These are phyloP conservation scores for Arion vulgaris DNA, from an alignment of 1,140 invertebrate species.

Conservation along the genomic window DNA sequence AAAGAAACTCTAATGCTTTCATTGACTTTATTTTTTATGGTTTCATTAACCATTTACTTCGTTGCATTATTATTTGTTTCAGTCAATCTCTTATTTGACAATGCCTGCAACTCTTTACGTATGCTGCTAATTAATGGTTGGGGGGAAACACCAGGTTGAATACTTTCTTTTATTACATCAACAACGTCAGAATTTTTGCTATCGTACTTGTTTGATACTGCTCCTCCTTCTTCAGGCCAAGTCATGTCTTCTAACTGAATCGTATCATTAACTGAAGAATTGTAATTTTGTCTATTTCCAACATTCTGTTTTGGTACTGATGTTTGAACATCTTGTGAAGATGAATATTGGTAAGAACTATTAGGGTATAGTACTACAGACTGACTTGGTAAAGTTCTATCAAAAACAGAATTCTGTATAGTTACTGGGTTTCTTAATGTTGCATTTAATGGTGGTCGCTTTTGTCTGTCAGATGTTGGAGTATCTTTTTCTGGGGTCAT, in stretches of 20 bases:
- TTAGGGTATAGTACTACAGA: neutral
- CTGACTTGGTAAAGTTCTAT: neutral
- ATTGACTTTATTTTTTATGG: neutral
- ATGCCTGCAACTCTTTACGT: neutral
- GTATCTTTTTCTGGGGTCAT: neutral
- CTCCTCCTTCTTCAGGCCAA: constrained; percentile 18
- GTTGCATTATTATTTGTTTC: neutral
- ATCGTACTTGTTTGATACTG: constrained; percentile 37
- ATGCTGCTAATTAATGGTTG: neutral
- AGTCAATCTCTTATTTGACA: neutral
- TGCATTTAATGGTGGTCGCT: neutral
- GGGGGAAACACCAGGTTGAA: constrained; percentile 37
- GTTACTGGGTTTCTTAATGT: constrained; percentile 4
- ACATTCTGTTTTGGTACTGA: neutral
- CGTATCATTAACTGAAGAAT: neutral
- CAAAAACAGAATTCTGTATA: constrained; percentile 22
- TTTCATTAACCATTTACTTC: too few species aligned
- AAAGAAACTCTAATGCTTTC: neutral
- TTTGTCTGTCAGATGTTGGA: neutral
- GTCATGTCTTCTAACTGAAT: neutral
- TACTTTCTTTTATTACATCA: constrained; percentile 49
- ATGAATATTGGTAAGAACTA: constrained; percentile 8
- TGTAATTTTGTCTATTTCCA: neutral
- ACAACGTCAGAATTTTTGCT: constrained; percentile 48
- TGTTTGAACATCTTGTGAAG: constrained; percentile 19